Conservation (phyloP, 2,888 invertebrate genomes). For the Drosophila mulleri region DNA sequence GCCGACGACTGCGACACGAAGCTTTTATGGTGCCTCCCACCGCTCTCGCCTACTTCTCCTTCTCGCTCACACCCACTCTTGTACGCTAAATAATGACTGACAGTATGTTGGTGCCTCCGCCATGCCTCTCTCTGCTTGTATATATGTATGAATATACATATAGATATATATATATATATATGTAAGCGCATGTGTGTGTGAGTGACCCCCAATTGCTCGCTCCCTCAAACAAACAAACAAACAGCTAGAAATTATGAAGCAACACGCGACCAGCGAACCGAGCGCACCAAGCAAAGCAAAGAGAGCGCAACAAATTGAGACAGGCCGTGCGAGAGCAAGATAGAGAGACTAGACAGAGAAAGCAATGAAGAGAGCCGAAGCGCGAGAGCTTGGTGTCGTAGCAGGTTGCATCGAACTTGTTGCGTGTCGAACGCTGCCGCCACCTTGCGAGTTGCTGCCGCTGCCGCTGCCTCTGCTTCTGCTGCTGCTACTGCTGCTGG, state of each 20-base stretch:
- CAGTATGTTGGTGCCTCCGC: slow-evolving; percentile 75
- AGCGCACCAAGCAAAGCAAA: slow-evolving; percentile 54
- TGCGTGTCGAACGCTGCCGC: slow-evolving; percentile 59
- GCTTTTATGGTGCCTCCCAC: slow-evolving; percentile 49
- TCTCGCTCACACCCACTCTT: slow-evolving; percentile 50
- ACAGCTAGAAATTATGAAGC: slow-evolving; percentile 69
- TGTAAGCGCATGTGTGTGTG: slow-evolving; percentile 26
- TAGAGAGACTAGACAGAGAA: not conserved
- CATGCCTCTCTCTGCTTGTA: slow-evolving; percentile 30
- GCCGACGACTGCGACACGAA: slow-evolving; percentile 65
- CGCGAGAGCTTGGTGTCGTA: slow-evolving; percentile 30
- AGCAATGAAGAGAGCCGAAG: slow-evolving; percentile 4
- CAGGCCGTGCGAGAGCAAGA: slow-evolving; percentile 4
- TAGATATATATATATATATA: not conserved
- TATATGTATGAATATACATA: not conserved
- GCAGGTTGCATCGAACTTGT: slow-evolving; percentile 77
- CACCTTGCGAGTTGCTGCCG: slow-evolving; percentile 72
- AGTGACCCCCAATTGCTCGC: slow-evolving; percentile 80
- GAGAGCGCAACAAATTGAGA: slow-evolving; percentile 60
- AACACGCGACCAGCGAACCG: slow-evolving; percentile 69
- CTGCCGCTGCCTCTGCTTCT: slow-evolving; percentile 17
- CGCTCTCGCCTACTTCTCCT: slow-evolving; percentile 7
- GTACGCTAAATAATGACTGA: slow-evolving; percentile 79
- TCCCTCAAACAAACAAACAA: slow-evolving; percentile 70
- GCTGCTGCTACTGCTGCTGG: slow-evolving; percentile 41